These are phyloP conservation scores for Heliconius cydno DNA, from an alignment of 2,888 invertebrate genomes.

Conservation along the genomic window DNA sequence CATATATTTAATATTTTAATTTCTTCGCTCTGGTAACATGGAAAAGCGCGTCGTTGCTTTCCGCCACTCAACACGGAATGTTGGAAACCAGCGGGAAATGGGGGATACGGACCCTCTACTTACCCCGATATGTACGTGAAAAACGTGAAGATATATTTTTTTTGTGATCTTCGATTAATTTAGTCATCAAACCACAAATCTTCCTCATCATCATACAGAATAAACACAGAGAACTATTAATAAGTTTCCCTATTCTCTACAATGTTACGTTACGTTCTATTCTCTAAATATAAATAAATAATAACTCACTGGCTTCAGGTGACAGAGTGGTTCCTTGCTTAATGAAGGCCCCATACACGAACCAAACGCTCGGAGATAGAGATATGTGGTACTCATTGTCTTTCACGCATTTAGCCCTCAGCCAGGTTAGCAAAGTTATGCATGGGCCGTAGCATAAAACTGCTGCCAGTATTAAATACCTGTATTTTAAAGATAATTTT, in stretches of 20 bases:
- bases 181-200: too few relatives aligned
- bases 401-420: constrained; percentile 85
- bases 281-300: not conserved
- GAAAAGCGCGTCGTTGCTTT: not conserved
- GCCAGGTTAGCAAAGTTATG: constrained; percentile 87
- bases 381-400: constrained; percentile 84
- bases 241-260: not conserved
- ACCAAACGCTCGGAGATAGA: constrained; percentile 91
- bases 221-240: too few relatives aligned
- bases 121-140: too few relatives aligned
- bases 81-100: too few relatives aligned
- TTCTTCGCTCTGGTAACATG: too few relatives aligned
- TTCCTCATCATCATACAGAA: too few relatives aligned
- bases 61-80: not conserved
- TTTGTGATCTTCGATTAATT: too few relatives aligned
- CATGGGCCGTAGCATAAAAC: constrained; percentile 90
- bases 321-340: constrained; percentile 93
- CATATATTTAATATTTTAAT: too few relatives aligned
- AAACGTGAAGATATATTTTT: too few relatives aligned
- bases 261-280: not conserved
- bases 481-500: constrained; percentile 44
- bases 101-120: too few relatives aligned
- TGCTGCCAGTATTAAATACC: constrained; percentile 87
- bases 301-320: constrained; percentile 83
- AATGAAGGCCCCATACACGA: constrained; percentile 93